These are phyloP conservation scores for Tyrophagus putrescentiae DNA, from an alignment of 1,140 invertebrate genomes.

Conservation along the genomic window DNA sequence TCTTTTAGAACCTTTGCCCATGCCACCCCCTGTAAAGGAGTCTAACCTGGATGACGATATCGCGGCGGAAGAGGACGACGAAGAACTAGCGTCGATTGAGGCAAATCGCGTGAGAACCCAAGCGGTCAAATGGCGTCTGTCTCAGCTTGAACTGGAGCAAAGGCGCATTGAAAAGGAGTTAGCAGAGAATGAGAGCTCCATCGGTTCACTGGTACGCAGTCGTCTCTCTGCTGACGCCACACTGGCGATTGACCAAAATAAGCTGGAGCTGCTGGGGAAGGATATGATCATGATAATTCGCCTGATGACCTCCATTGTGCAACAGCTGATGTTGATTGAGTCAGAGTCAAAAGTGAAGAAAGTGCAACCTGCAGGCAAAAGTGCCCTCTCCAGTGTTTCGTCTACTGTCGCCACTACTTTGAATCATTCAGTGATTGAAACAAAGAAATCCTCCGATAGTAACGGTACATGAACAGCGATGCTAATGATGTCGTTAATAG, in stretches of 20 bases:
- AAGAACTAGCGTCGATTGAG: conserved; percentile 7
- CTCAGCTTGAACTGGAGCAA: not conserved
- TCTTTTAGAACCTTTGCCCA: not conserved
- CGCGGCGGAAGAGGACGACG: not conserved
- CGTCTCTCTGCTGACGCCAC: not conserved
- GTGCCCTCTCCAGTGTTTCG: too few species aligned
- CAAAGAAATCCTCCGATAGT: too few species aligned
- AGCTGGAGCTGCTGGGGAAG: not conserved
- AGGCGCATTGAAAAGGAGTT: not conserved
- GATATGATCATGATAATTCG: conserved; percentile 8
- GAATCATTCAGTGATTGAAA: too few species aligned
- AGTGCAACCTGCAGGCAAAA: too few species aligned
- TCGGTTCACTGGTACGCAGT: not conserved
- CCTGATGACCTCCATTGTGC: not conserved
- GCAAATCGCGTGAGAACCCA: not conserved
- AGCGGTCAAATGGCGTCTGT: not conserved
- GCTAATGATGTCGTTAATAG: conserved; percentile 9
- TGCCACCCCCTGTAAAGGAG: not conserved
- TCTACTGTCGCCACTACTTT: too few species aligned
- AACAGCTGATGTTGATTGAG: not conserved
- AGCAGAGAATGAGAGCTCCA: not conserved
- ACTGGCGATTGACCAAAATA: not conserved
- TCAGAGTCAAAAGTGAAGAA: too few species aligned
- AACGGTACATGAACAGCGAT: not conserved
- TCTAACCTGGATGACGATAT: conserved; percentile 3